phyloP scores from a whole-genome alignment of 1,140 invertebrate species.

The Brachionus sp. region DNA sequence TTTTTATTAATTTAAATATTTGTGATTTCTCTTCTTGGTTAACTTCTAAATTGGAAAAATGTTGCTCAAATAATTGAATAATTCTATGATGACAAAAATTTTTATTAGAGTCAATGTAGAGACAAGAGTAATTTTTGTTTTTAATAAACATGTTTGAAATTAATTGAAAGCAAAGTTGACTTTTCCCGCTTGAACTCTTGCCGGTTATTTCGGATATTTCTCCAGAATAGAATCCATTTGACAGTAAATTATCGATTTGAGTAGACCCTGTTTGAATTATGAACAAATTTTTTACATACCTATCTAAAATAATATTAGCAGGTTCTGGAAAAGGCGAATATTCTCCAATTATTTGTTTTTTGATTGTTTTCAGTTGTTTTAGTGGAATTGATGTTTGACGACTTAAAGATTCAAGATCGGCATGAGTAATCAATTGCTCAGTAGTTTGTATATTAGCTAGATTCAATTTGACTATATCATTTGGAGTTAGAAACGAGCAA shows the following conservation, averaged over 20 bases:
- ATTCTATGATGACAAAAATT: slow-evolving; percentile 33
- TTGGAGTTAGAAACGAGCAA: neutral
- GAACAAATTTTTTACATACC: slow-evolving; percentile 35
- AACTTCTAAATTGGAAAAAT: neutral
- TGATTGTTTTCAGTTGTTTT: slow-evolving; percentile 23
- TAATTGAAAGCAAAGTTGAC: slow-evolving; percentile 20
- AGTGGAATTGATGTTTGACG: neutral
- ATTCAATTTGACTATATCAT: slow-evolving; percentile 14
- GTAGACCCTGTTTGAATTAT: slow-evolving; percentile 9
- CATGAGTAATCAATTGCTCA: slow-evolving; percentile 37
- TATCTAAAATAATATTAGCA: slow-evolving; percentile 20
- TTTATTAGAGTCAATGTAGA: slow-evolving; percentile 21
- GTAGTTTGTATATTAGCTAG: slow-evolving; percentile 42
- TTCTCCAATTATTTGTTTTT: slow-evolving; percentile 39
- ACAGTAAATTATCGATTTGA: slow-evolving; percentile 16
- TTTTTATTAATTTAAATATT: neutral
- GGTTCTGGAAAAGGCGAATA: slow-evolving; percentile 43
- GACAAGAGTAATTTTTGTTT: neutral
- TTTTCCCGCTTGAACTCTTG: neutral
- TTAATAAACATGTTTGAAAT: neutral
- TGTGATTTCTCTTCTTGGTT: neutral
- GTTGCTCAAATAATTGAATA: neutral
- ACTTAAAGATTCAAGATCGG: neutral
- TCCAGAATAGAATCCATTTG: slow-evolving; percentile 32
- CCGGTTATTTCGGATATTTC: slow-evolving; percentile 39